Evolutionary conservation across 2,888 invertebrate genomes (phyloP), one percentile per base, ranked within the genome.

Genomic region (Calliopum simillimum): DNA sequence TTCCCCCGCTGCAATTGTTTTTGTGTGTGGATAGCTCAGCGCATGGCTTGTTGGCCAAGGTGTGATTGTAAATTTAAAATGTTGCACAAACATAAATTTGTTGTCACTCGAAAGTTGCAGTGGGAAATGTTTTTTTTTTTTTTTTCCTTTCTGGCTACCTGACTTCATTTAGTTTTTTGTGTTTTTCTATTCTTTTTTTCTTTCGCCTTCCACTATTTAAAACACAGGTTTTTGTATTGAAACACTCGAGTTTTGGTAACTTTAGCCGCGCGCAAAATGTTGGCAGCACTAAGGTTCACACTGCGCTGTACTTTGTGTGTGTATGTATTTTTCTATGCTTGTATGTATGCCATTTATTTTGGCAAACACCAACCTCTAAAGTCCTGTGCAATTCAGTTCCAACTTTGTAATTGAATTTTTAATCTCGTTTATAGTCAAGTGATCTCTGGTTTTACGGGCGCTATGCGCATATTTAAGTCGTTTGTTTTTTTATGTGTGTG

Each of bases 361-460:
- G 59, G 74, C 64, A 74, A 71, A 73, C 69, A 73, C 74, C 75
- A 62, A 68, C 72, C 65, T 59, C 56, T 44, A 70, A 56, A 69
- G 69, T 63, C 71, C 77, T 76, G 78, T 77, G 76, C 81, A 77
- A 78, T 79, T 80, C 80, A 79, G 79, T 76, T 73, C 75, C 82
- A 83, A 79, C 81, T 79, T 79, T 81, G 81, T 85, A 85, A 84
- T 85, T 84, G 84, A 84, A 84, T 85, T 84, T 84, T 85, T 84
- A 84, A 84, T 84, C 84, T 83, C 83, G 80, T 83, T 84, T 82
- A 82, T 82, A 82, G 84, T 82, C 82, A 84, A 85, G 84, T 84
- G 85, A 84, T 82, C 82, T 82, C 80, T 78, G 82, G 79, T 74
- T 68, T 73, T 74, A 75, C 77, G 77, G 78, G 77, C 77, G 78